phyloP scores from a whole-genome alignment of 2,888 invertebrate genomes.

The Drosophila nigricruria region DNA sequence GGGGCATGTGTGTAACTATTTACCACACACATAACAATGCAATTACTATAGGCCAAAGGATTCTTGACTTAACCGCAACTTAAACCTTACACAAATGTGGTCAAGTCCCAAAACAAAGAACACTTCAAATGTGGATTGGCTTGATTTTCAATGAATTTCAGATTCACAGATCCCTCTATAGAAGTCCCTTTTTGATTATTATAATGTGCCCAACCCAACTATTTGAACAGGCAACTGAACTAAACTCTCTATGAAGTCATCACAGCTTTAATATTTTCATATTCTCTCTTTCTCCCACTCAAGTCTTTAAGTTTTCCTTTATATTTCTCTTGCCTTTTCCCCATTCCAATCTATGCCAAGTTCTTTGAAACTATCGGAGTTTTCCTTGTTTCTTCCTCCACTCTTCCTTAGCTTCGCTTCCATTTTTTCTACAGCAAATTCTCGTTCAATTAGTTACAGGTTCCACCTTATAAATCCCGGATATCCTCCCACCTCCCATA shows the following conservation, averaged over 20 bases:
- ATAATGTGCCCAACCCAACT: not conserved
- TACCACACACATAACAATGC: conserved; percentile 44
- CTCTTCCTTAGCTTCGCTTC: not conserved
- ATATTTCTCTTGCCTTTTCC: not conserved
- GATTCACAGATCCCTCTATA: not conserved
- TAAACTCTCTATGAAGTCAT: not conserved
- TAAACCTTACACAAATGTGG: conserved; percentile 20
- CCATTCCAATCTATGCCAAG: not conserved
- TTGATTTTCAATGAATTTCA: conserved; percentile 1
- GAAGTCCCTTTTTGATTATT: not conserved
- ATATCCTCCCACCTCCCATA: conserved; percentile 3
- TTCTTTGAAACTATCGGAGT: conserved; percentile 5
- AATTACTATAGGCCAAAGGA: conserved; percentile 23
- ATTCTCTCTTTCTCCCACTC: no score
- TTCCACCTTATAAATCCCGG: conserved; percentile 53
- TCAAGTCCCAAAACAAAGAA: conserved; percentile 1
- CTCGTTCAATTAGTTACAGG: conserved; percentile 56
- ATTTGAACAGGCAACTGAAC: not conserved
- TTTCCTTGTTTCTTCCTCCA: not conserved
- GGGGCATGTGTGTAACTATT: conserved; percentile 25
- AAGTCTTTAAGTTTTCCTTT: not conserved
- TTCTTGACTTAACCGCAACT: conserved; percentile 22
- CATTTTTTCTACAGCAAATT: conserved; percentile 14
- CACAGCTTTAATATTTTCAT: not conserved
- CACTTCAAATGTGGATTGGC: not conserved